Evolutionary conservation across 2,888 invertebrate genomes (phyloP), one percentile per base, ranked within the genome.

Genomic region (Eilema depressum): DNA sequence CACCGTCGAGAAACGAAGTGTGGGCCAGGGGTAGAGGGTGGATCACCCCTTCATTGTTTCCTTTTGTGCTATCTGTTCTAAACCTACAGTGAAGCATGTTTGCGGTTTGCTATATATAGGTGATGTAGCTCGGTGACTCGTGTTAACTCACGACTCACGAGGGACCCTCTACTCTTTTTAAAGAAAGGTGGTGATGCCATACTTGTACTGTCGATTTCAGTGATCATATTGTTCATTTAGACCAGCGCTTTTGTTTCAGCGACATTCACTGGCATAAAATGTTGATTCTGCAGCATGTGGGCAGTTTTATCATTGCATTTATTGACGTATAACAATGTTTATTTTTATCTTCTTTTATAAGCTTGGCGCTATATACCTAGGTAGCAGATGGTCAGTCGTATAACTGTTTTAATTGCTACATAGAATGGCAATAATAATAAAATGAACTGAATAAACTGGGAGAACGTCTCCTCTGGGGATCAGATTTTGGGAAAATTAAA

Each of bases 31-130:
- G 85, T 81, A 82, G 81, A 85, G 86, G 89, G 88, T 85, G 88
- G 86, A 86, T 89, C 89, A 86, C 85, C 86, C 84, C 77, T 83
- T 82, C 86, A 89, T 92, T 92, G 91, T 92, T 91, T 85, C 87
- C 88, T 90, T 91, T 88, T 86, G 83, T 84, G 82, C 81, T 86
- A 82, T 85, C 84, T 85, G 81, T 84, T 82, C 79, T 81, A 81
- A 83, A 83, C 79, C 81, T 77, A 80, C 75, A 71, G 77, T 78
- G 75, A 78, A 80, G 80, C 77, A 76, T 84, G 82, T 85, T 84
- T 82, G 82, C 78, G 75, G 80, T 84, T 80, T 70, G 78, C 76
- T 79, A 79, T 81, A 78, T 71, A 62, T 74, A 70, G 66, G 70
- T 61, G 66, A 71, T 78, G 59, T 80, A 75, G 65, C 61, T 59